phyloP scores from a whole-genome alignment of 1,140 invertebrate genomes.

The Apocrypta bakeri region DNA sequence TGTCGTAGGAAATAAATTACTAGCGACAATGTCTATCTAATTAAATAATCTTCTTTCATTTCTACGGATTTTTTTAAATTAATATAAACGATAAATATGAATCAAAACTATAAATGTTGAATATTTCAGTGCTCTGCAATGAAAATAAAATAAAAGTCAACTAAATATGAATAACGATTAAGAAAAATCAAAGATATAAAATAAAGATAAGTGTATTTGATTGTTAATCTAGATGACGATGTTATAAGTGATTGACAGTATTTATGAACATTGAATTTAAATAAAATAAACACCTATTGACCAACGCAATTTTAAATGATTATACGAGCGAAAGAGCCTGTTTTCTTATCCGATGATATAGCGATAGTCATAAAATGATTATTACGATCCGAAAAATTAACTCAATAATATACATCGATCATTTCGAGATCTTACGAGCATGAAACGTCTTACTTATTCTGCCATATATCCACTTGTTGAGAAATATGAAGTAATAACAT shows the following conservation, averaged over 20 bases:
- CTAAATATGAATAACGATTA: slow-evolving; percentile 23
- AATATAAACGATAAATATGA: slow-evolving; percentile 6
- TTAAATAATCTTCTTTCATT: background rate
- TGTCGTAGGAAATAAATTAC: background rate
- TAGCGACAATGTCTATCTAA: background rate
- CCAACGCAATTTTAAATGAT: slow-evolving; percentile 21
- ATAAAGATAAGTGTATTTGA: slow-evolving; percentile 37
- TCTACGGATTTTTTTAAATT: background rate
- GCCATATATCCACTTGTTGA: background rate
- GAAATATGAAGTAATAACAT: background rate
- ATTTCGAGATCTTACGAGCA: background rate
- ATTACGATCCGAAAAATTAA: background rate
- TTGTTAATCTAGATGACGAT: slow-evolving; percentile 21
- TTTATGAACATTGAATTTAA: background rate
- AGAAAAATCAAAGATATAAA: slow-evolving; percentile 1
- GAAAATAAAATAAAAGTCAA: slow-evolving; percentile 7
- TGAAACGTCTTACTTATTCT: background rate
- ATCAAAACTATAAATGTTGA: slow-evolving; percentile 40
- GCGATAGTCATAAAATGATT: background rate
- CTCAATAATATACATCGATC: background rate
- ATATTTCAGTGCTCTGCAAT: slow-evolving; percentile 12
- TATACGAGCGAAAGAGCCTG: slow-evolving; percentile 1
- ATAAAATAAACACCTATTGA: slow-evolving; percentile 4
- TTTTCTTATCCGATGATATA: background rate
- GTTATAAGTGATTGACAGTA: background rate